Conservation (phyloP, 2,888 invertebrate species). For the Blera fallax region DNA sequence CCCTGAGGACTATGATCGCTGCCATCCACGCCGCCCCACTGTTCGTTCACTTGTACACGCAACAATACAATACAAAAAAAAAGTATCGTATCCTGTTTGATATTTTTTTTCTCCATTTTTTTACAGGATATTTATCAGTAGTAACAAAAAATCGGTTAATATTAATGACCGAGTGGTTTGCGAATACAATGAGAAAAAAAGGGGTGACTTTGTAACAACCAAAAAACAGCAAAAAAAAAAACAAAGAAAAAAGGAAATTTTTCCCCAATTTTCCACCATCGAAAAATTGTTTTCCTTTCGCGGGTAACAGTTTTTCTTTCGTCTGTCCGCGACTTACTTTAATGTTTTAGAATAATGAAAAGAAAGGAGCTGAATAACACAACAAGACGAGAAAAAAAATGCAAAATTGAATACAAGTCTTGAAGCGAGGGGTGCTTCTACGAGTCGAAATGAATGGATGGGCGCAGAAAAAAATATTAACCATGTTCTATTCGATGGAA, state of each 20-base stretch:
- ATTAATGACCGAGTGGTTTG: slow-evolving; percentile 73
- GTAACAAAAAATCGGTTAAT: slow-evolving; percentile 72
- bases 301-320: slow-evolving; percentile 59
- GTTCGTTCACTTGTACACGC: slow-evolving; percentile 47
- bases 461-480: slow-evolving; percentile 40
- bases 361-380: slow-evolving; percentile 21
- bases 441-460: slow-evolving; percentile 29
- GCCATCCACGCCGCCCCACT: neutral
- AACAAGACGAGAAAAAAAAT: slow-evolving; percentile 14
- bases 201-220: slow-evolving; percentile 68
- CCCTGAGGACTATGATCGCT: slow-evolving; percentile 55
- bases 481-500: slow-evolving; percentile 66
- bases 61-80: slow-evolving; percentile 40
- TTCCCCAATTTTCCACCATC: slow-evolving; percentile 70
- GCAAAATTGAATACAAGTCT: slow-evolving; percentile 37
- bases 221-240: slow-evolving; percentile 23
- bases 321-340: slow-evolving; percentile 49
- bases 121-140: slow-evolving; percentile 72
- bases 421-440: neutral
- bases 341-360: slow-evolving; percentile 66
- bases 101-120: slow-evolving; percentile 43
- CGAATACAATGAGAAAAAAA: slow-evolving; percentile 65
- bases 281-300: slow-evolving; percentile 69
- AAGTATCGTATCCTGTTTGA: slow-evolving; percentile 66
- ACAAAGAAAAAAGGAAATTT: slow-evolving; percentile 47